A percentile compares a stretch with the other conserved stretches of the same genome.
Conservation (phyloP, 1,140 invertebrate species). For the Zaprionus taronus region DNA sequence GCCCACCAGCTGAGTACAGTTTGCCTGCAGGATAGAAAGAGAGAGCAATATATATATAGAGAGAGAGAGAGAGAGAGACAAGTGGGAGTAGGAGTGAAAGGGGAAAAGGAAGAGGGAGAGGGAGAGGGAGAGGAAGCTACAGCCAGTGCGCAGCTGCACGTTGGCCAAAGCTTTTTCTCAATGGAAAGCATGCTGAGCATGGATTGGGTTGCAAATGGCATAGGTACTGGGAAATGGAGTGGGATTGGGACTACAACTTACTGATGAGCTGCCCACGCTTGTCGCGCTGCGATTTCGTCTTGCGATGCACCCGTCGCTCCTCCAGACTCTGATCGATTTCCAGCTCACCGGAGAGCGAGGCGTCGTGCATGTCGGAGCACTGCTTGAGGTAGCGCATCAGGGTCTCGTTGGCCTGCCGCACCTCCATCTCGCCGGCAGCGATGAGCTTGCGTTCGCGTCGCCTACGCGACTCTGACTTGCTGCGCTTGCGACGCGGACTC, state of each 20-base stretch:
- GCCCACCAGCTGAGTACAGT: constrained; percentile 79
- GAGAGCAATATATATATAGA: no score
- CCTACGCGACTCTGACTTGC: constrained; percentile 82
- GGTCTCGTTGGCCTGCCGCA: constrained; percentile 83
- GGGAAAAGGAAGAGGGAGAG: not conserved
- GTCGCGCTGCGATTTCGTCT: constrained; percentile 84
- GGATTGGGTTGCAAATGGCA: not conserved
- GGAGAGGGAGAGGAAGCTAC: not conserved
- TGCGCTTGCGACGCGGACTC: constrained; percentile 83
- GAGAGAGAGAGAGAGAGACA: constrained; percentile 1
- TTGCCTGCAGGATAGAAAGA: constrained; percentile 57
- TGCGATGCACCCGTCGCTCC: constrained; percentile 81
- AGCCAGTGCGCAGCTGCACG: constrained; percentile 57
- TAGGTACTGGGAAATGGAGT: constrained; percentile 18
- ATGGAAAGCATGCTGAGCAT: constrained; percentile 24
- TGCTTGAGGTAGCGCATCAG: constrained; percentile 84
- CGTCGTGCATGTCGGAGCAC: constrained; percentile 84
- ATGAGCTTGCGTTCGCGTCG: constrained; percentile 80
- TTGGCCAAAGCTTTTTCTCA: constrained; percentile 45
- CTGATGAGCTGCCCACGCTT: constrained; percentile 82
- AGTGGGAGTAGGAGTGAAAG: not conserved
- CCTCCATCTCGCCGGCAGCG: constrained; percentile 84
- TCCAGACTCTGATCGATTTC: constrained; percentile 84
- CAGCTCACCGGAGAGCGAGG: constrained; percentile 81
- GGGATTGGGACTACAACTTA: constrained; percentile 53